Base-by-base conservation (phyloP, 2,888 invertebrate genomes). In the Cryptocephalus primarius region DNA sequence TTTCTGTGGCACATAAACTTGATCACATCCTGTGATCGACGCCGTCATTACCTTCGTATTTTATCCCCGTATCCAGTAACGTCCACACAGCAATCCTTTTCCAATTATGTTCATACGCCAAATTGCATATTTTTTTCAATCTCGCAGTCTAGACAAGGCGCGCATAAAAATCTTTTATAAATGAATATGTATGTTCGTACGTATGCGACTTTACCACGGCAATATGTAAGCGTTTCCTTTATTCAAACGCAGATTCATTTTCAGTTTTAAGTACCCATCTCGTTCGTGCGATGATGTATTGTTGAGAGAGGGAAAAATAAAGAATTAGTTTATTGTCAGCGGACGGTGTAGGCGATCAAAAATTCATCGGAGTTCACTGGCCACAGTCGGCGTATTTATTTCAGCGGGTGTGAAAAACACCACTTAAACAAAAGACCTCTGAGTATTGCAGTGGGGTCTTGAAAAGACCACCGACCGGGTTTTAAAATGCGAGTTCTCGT, bases 241-340 rank as follows among this genome's bases (percentile, higher is more conserved):
- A 44, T 32, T 45, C 34, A 45, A 45, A 45, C 41, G 34, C 32
- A 10, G 33, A 39, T 44, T 39, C 45, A n/a, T 34, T 40, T 40
- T 40, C 40, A 40, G 41, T 45, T 45, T 40, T 39, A 45, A 40
- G 41, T 45, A 22, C 22, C 22, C 40, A 40, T 33, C 11, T 40
- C 34, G 45, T 31, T 33, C 40, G 45, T 40, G 45, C 32, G 40
- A 9, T 13, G 45, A 22, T 40, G 45, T 45, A 38, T 41, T 45
- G 34, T 45, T 14, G 40, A 45, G 41, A 45, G 45, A 40, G 40
- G 40, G 39, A 45, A 40, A 40, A 40, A 34, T 14, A n/a, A 13
- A 14, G 31, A 13, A 40, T 40, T 45, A 41, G 31, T 45, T 45
- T 40, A 36, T 41, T 41, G 45, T 41, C 39, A 9, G 10, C 31